A percentile compares a stretch with the other conserved stretches of the same genome.
These are phyloP conservation scores for Micronycteris hirsuta DNA, from an alignment of 2,113 vertebrate species.

Conservation along the genomic window DNA sequence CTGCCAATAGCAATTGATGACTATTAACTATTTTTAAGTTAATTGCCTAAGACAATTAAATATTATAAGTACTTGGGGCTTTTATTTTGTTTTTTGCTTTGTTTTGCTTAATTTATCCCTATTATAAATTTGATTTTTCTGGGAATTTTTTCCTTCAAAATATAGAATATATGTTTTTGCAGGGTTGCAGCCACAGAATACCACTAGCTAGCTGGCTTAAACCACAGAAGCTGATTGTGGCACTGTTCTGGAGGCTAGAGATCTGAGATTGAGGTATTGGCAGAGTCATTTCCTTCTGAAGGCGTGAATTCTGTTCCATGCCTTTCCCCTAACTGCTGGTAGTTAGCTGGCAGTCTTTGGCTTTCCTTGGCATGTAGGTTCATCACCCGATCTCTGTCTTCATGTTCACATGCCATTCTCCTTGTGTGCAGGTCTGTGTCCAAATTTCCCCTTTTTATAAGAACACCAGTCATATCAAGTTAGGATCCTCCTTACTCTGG, in stretches of 20 bases:
- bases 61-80: neutral
- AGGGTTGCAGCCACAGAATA: neutral
- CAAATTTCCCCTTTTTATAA: neutral
- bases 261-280: neutral
- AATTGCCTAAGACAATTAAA: neutral
- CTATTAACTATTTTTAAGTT: conserved; percentile 15
- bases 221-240: neutral
- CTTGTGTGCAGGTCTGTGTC: neutral
- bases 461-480: neutral
- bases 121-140: conserved; percentile 8
- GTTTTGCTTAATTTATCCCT: neutral
- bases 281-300: neutral
- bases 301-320: neutral
- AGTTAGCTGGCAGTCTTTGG: neutral
- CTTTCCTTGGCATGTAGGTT: neutral
- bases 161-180: neutral
- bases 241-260: neutral
- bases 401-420: neutral
- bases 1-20: neutral
- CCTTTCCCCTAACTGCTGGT: neutral
- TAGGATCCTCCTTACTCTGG: neutral
- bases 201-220: neutral
- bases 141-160: neutral
- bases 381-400: neutral
- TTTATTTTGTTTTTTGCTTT: neutral